Evolutionary conservation across 1,140 invertebrate species (phyloP), one percentile per base, ranked within the genome.

Genomic region (Adelges cooleyi): DNA sequence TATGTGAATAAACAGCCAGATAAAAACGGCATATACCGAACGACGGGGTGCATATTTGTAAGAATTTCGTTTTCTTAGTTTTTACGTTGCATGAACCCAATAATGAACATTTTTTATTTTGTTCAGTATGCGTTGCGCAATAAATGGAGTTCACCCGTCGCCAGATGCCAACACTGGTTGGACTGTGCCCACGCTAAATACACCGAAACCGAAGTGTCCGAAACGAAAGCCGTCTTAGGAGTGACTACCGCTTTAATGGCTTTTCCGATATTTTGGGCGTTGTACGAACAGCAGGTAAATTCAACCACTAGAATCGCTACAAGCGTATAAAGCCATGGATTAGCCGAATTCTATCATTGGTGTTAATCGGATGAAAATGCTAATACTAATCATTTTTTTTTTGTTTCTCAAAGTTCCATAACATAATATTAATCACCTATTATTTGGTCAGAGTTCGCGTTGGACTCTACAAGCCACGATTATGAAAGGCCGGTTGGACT

Each of bases 181-280:
- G 87, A 92, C 71, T 78, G 85, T 72, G 86, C 89, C 1, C 79
- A 82, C 49, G 81, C 82, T 50, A 78, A 78, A 68, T 93, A 81
- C 73, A 85, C 86, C 33, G 67, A 72, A 38, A 72, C 76, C n/a
- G 76, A 88, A 67, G 83, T 93, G 49, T 73, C 77, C 6, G 90
- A 95, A 69, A 80, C 92, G 8, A 90, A 88, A 73, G 74, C 78
- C 9, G 76, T 86, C 1, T 70, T 92, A 0, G 79, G 79, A 44
- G 82, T 94, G 8, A 72, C 93, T 1, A 75, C 83, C 33, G 74
- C 95, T 20, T 94, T 89, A 72, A 72, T 90, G 18, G 90, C 91
- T 0, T 70, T 93, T 2, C 90, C 91, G 4, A 72, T 95, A 2
- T 95, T 92, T 74, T 95, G 91, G 92, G 84, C 91, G 0, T 75